Evolutionary conservation across 2,888 invertebrate species (phyloP).

Genomic region (Lampropteryx suffumata): DNA sequence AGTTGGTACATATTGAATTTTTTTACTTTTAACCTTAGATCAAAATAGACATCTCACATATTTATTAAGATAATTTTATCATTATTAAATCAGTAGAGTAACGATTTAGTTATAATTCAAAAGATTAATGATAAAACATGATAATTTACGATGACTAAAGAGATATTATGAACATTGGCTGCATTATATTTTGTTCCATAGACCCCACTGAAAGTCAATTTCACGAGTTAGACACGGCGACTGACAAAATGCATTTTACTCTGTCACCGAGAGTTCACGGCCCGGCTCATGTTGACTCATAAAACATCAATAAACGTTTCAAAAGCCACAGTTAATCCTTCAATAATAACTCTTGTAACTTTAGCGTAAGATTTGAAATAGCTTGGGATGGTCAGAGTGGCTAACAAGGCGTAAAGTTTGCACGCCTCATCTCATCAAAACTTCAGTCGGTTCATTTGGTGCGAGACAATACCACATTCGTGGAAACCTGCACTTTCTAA

Average conservation of each 20-base stretch:
- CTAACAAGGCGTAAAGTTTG: conserved; percentile 54
- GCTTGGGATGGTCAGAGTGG: conserved; percentile 29
- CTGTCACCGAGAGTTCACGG: conserved; percentile 69
- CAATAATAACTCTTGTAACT: conserved; percentile 17
- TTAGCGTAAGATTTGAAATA: conserved; percentile 22
- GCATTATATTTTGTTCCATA: conserved; percentile 20
- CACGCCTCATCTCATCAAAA: conserved; percentile 63
- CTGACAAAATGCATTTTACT: conserved; percentile 76
- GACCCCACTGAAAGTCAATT: conserved; percentile 73
- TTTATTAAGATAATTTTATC: too few species aligned
- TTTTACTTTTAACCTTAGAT: too few species aligned
- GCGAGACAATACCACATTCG: conserved; percentile 50
- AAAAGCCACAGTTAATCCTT: conserved; percentile 37
- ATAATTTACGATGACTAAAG: not conserved
- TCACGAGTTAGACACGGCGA: conserved; percentile 77
- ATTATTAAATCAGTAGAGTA: too few species aligned
- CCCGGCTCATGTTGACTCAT: conserved; percentile 61
- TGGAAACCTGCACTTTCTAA: conserved; percentile 68
- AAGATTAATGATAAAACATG: too few species aligned
- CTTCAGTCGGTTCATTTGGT: conserved; percentile 59
- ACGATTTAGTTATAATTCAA: too few species aligned
- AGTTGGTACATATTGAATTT: too few species aligned
- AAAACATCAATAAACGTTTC: conserved; percentile 59
- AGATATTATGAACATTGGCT: conserved; percentile 24
- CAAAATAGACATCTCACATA: too few species aligned